Base-by-base conservation (phyloP, 2,888 invertebrate genomes). In the Lacanobia wlatinum region DNA sequence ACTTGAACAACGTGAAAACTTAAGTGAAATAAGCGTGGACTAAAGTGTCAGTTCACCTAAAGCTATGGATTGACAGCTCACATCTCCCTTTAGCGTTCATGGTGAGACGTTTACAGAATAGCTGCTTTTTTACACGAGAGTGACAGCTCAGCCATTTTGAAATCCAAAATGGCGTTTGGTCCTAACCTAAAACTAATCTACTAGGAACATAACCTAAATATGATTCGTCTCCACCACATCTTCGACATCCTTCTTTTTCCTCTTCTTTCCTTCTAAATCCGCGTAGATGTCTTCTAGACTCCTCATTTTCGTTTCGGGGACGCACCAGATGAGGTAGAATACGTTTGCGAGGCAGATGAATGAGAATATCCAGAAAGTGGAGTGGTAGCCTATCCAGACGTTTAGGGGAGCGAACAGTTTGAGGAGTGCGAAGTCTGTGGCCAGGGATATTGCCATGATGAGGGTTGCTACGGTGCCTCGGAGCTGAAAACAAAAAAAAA, bases 231-330 rank as follows among this genome's bases (percentile, higher is more conserved):
- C 94, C 0, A 90, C 91, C 0, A 91, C 84, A 8, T 84, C 84
- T 12, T 87, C 87, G 0, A 60, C 53, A 14, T 78, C 59, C 34
- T 74, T 72, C 66, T 84, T 90, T 67, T 87, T 88, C 67, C 95
- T 93, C 48, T 93, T 93, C 71, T 92, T 95, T 1, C 97, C 97
- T 83, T 97, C 97, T 88, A 98, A 96, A 87, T 98, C 97, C 53
- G 97, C 97, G 91, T 98, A 98, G 87, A 99, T 99, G 84, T 99
- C 99, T 92, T 99, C 98, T 70, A 99, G 96, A 62, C 97, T 98
- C 89, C 98, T 97, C 84, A 98, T 99, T 90, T 98, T 98, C 0
- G 99, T 99, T 94, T 99, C 99, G 3, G 99, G 99, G n/a, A 99
- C 98, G 90, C 96, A 98, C 86, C 97, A 94, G 80, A 98, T 97